Base-by-base conservation (phyloP, 2,888 invertebrate species). In the Vannuccia rotundouncinata region DNA sequence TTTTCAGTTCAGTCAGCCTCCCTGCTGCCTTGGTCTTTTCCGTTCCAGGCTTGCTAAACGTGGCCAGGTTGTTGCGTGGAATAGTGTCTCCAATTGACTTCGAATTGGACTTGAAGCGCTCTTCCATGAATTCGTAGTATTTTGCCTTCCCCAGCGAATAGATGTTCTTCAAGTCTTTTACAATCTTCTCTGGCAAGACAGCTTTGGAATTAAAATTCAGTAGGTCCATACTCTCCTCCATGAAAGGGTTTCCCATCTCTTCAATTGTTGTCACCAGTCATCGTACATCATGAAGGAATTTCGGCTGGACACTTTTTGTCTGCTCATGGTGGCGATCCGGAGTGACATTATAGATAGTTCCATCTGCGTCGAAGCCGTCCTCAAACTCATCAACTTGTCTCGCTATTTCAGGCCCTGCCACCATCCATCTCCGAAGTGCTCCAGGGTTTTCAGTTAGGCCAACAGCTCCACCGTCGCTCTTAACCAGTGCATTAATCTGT, bases 401-500 rank as follows among this genome's bases (percentile, higher is more conserved):
- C 5, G 77, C 25, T 17, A 82, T 79, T 28, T 82, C 81, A 30
- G 82, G 82, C 31, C 82, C 82, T 10, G 78, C 79, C 25, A 82
- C 79, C 80, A 78, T 81, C 82, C 82, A 82, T 45, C 82, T 30
- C 10, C 75, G 22, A 13, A 81, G 76, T 1, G 81, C 82, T 13
- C 31, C 74, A n/a, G 74, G 80, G 75, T 80, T 80, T 66, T 82
- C 81, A 1, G 78, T 81, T 13, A 82, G 59, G 28, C 81, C 82
- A 78, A 82, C 81, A 31, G 82, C 82, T 22, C 82, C 81, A 59
- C 82, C 82, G 45, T 82, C 82, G n/a, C 81, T 73, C 31, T 82
- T 82, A 27, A 81, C 73, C 13, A n/a, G 45, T 10, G 81, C 82
- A 80, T 82, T 82, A 29, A 76, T 75, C 31, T 82, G 82, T 31